These are phyloP conservation scores for Osmoderma eremita DNA, from an alignment of 2,888 invertebrate genomes.

Conservation along the genomic window DNA sequence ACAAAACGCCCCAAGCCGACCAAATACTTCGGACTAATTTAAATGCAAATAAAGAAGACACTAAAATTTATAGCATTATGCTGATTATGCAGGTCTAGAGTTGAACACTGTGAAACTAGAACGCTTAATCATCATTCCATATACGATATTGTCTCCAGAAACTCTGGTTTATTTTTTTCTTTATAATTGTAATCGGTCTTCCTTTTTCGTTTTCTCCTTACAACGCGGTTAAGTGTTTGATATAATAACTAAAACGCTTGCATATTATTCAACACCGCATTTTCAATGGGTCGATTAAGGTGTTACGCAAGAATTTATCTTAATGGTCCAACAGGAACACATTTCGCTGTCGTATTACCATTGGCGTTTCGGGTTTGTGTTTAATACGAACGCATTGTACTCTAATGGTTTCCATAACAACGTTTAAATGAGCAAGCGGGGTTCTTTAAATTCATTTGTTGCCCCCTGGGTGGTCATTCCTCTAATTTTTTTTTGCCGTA, in stretches of 20 bases:
- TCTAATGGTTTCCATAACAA: constrained; percentile 41
- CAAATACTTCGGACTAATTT: constrained; percentile 29
- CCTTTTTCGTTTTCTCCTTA: too few species aligned
- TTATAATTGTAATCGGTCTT: constrained; percentile 61
- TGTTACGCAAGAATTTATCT: too few species aligned
- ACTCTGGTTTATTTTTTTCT: constrained; percentile 49
- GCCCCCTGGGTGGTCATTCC: constrained; percentile 45
- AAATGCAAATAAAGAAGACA: constrained; percentile 36
- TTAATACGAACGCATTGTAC: constrained; percentile 28
- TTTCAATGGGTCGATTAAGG: too few species aligned
- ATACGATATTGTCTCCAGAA: neutral
- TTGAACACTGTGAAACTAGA: constrained; percentile 1
- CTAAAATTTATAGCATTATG: constrained; percentile 34
- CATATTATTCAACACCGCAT: too few species aligned
- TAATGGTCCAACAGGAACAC: too few species aligned
- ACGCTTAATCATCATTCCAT: neutral
- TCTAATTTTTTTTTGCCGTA: constrained; percentile 39
- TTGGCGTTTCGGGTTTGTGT: too few species aligned
- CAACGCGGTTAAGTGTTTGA: too few species aligned
- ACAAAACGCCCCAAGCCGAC: constrained; percentile 25
- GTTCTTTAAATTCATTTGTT: constrained; percentile 48
- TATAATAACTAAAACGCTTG: too few species aligned
- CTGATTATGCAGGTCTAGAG: constrained; percentile 2
- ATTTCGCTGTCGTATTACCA: too few species aligned
- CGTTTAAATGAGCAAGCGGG: constrained; percentile 43